Base-by-base conservation (phyloP, 2,888 invertebrate genomes). In the Nasonia oneida region DNA sequence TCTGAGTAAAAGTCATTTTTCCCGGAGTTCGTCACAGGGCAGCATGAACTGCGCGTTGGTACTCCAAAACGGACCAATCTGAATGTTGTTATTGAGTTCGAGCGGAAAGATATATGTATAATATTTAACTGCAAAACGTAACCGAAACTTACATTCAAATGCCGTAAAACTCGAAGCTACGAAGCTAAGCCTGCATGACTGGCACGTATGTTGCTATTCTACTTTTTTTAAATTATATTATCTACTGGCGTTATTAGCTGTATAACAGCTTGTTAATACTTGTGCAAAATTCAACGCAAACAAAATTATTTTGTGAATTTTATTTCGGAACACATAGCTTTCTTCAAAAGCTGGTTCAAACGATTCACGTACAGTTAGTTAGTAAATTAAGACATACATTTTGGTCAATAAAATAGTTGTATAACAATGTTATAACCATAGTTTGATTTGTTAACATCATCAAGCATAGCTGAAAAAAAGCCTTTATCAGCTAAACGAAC, bases 1-100 rank as follows among this genome's bases (percentile, higher is more conserved):
- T 37, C 61, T 47, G 15, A 70, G 29, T 50, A 71, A 76, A 83
- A 83, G 83, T 83, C 83, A 83, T 83, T 77, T 77, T 83, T 71
- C 53, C 53, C 47, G 10, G 29, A 70, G 14, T 3, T 29, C 15
- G 53, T 83, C 70, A 83, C 83, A 70, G 76, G 23, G 14, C 8
- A 83, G 15, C 57, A 83, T 83, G 70, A 82, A 37, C 14, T 37
- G 50, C 3, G 33, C 0, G 10, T 4, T 37, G 67, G 81, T 82
- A 67, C 33, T 67, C 15, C 67, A 67, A 67, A 67, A 67, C 15
- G 33, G 15, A 3, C 14, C 23, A 67, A 67, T 23, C n/a, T 61
- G n/a, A 61, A 61, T 61, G 6, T 61, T 8, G 57, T 61, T 23
- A 6, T 61, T 61, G 1, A 61, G 57, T 61, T n/a, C 53, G 18